Evolutionary conservation across 2,113 vertebrate genomes (phyloP).

Genomic region (Nerophis lumbriciformis): DNA sequence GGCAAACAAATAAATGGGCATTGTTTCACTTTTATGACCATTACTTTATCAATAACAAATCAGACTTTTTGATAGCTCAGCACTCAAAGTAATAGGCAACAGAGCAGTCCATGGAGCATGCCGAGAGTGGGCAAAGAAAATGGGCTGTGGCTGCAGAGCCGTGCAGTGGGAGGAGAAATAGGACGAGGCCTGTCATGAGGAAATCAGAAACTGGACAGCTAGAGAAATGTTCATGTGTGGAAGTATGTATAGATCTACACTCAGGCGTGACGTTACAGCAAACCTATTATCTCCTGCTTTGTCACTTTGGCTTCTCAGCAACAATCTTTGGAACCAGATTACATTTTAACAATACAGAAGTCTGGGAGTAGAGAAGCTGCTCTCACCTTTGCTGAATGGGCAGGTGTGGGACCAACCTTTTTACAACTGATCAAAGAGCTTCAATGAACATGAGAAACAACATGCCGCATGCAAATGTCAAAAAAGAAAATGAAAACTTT

Average conservation of each 20-base stretch:
- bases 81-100: conserved; percentile 58
- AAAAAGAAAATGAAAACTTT: conserved; percentile 48
- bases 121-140: conserved; percentile 53
- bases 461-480: conserved; percentile 47
- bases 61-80: conserved; percentile 65
- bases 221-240: conserved; percentile 73
- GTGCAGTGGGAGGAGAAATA: conserved; percentile 56
- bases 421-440: conserved; percentile 49
- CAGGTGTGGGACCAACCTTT: neutral
- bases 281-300: conserved; percentile 78
- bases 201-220: conserved; percentile 67
- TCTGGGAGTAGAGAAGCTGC: conserved; percentile 16
- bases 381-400: conserved; percentile 33
- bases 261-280: conserved; percentile 75
- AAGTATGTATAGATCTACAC: conserved; percentile 72
- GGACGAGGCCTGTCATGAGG: conserved; percentile 66
- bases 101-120: conserved; percentile 52
- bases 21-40: conserved; percentile 64
- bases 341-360: conserved; percentile 71
- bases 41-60: conserved; percentile 72
- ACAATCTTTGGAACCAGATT: conserved; percentile 73
- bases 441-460: conserved; percentile 46
- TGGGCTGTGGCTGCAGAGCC: conserved; percentile 53
- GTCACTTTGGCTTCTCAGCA: conserved; percentile 72
- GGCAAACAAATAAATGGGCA: conserved; percentile 46